phyloP scores from a whole-genome alignment of 2,888 invertebrate species.

The Meandrusa payeni region DNA sequence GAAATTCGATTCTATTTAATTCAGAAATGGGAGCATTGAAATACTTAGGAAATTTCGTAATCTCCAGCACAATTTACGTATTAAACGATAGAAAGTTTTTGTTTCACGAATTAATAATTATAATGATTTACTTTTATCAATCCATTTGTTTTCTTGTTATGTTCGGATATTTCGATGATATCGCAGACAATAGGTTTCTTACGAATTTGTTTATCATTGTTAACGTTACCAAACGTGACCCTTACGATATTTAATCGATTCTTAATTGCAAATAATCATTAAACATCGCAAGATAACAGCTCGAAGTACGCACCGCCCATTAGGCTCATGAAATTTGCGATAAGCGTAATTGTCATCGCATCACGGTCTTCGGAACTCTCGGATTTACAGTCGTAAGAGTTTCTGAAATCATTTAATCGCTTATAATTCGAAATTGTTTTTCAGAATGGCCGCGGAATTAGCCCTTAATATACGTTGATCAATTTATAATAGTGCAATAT shows the following conservation, averaged over 20 bases:
- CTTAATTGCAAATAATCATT: slow-evolving; percentile 76
- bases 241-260: slow-evolving; percentile 64
- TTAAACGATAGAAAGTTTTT: too few species aligned
- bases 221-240: slow-evolving; percentile 70
- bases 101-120: too few species aligned
- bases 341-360: slow-evolving; percentile 37
- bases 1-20: too few species aligned
- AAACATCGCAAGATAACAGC: slow-evolving; percentile 63
- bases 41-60: too few species aligned
- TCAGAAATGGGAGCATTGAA: too few species aligned
- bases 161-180: slow-evolving; percentile 1
- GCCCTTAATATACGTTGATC: too few species aligned
- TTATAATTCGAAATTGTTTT: background rate
- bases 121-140: too few species aligned
- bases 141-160: too few species aligned
- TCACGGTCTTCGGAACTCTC: slow-evolving; percentile 22
- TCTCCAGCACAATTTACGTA: too few species aligned
- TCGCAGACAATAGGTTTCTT: slow-evolving; percentile 16
- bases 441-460: too few species aligned
- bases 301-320: slow-evolving; percentile 52
- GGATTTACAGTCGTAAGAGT: slow-evolving; percentile 1
- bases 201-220: slow-evolving; percentile 43
- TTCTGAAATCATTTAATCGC: background rate
- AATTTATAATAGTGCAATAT: slow-evolving; percentile 16
- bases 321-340: slow-evolving; percentile 52